phyloP scores from a whole-genome alignment of 2,888 invertebrate genomes.

The Odontothrips loti region DNA sequence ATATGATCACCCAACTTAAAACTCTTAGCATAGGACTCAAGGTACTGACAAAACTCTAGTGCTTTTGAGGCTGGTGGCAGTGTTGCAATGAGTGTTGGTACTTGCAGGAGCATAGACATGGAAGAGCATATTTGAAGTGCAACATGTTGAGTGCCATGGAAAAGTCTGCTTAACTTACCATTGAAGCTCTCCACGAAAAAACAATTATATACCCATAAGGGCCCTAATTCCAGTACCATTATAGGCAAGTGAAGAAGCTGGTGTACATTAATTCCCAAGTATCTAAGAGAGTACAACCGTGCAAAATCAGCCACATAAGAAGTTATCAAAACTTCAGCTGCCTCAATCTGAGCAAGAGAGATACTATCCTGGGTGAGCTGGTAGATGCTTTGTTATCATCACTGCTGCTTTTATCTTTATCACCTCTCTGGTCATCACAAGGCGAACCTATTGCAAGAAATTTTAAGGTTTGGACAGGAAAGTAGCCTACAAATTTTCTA shows the following conservation, averaged over 20 bases:
- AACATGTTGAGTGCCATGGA: no score
- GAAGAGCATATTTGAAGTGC: conserved; percentile 34
- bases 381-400: no score
- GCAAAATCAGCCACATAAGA: conserved; percentile 36
- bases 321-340: conserved; percentile 21
- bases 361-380: conserved; percentile 35
- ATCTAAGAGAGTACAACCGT: conserved; percentile 36
- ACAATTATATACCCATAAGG: conserved; percentile 36
- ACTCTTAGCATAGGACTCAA: conserved; percentile 23
- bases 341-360: conserved; percentile 32
- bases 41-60: conserved; percentile 30
- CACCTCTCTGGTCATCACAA: no score
- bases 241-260: conserved; percentile 37
- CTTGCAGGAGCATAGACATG: no score
- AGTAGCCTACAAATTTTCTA: no score
- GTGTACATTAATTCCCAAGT: conserved; percentile 39
- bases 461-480: no score
- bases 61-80: no score
- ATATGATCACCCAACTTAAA: conserved; percentile 29
- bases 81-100: no score
- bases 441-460: no score
- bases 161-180: conserved; percentile 35
- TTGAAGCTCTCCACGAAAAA: conserved; percentile 38
- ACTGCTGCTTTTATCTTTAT: no score
- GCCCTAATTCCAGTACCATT: conserved; percentile 37